Base-by-base conservation (phyloP, 30 jellyfish, hydroid and myxozoan species). In the Catostylus mosaicus region DNA sequence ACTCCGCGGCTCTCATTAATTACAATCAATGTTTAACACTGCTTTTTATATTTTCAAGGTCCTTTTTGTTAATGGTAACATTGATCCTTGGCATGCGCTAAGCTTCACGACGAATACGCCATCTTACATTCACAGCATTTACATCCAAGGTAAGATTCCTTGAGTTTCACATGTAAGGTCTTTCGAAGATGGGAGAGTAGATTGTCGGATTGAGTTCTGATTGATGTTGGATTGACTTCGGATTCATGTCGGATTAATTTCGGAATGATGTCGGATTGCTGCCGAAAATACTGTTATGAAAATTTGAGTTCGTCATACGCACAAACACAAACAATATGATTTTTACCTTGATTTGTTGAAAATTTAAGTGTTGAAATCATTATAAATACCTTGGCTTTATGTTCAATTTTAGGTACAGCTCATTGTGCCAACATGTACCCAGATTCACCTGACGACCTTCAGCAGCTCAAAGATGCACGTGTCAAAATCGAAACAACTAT, bases 351-450 rank as follows among this genome's bases (percentile, higher is more conserved):
- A n/a, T n/a, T n/a, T n/a, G n/a, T n/a, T n/a, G n/a, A n/a, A n/a
- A n/a, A n/a, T n/a, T 20, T 47, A 20, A 12, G 61, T 47, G 18
- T 20, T 47, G 61, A 20, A 20, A 10, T 12, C 61, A 47, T 47
- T 47, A 10, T 20, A 47, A 10, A 20, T 47, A 47, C 61, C 20
- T 47, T 10, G 61, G 61, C 61, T 20, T 47, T 47, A 47, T 47
- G 43, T 27, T 59, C 33, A 20, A 52, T 67, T 78, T 18, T 60
- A 88, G 99, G 99, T 9, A 87, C 99, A 0, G 99, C 99, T 34
- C 99, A 94, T 72, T 94, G 99, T 73, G 99, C 99, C 30, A 94
- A 94, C 75, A 94, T 94, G 99, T 94, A 94, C 67, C 99, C 99
- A 46, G 96, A 69, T 50, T 73, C 96, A 8, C 73, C 52, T 8